Evolutionary conservation across 64 coral and sea anemone genomes (phyloP).

Genomic region (Montipora capricornis): DNA sequence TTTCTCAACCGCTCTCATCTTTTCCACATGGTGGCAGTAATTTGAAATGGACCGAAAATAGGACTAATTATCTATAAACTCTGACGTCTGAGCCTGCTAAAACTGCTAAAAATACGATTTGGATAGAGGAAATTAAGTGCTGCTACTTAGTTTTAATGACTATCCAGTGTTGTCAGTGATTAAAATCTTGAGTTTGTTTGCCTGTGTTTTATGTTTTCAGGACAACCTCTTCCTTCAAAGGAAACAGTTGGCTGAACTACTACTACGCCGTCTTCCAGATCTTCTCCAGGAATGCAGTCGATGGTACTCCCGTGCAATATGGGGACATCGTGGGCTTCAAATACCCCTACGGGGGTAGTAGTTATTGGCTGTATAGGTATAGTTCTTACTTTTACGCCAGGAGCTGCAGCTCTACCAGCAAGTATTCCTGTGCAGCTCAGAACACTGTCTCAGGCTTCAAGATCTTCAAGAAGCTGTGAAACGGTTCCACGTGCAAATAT

Average conservation of each 20-base stretch:
- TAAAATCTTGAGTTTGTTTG: neutral
- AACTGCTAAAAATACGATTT: no score
- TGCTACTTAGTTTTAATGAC: no score
- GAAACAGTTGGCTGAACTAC: constrained; percentile 27
- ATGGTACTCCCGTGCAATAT: constrained; percentile 74
- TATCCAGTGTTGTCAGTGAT: no score
- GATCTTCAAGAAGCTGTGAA: constrained; percentile 74
- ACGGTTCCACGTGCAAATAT: neutral
- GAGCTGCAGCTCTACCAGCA: constrained; percentile 11
- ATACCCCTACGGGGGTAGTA: constrained; percentile 1
- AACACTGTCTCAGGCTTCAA: constrained; percentile 48
- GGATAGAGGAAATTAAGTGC: no score
- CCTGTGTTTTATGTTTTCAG: neutral
- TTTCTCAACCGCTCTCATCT: no score
- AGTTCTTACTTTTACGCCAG: constrained; percentile 34
- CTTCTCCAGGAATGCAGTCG: constrained; percentile 62
- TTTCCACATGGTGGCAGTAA: no score
- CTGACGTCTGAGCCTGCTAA: no score
- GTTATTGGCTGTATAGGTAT: constrained; percentile 52
- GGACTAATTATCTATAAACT: no score
- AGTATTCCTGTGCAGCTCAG: constrained; percentile 26
- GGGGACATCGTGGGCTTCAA: constrained; percentile 71
- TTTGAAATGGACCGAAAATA: no score
- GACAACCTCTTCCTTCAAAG: neutral
- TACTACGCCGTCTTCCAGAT: constrained; percentile 34